Evolutionary conservation across 2,113 vertebrate species (phyloP), one percentile per base, ranked within the genome.

Genomic region (Pseudolaguvia tuberculata): DNA sequence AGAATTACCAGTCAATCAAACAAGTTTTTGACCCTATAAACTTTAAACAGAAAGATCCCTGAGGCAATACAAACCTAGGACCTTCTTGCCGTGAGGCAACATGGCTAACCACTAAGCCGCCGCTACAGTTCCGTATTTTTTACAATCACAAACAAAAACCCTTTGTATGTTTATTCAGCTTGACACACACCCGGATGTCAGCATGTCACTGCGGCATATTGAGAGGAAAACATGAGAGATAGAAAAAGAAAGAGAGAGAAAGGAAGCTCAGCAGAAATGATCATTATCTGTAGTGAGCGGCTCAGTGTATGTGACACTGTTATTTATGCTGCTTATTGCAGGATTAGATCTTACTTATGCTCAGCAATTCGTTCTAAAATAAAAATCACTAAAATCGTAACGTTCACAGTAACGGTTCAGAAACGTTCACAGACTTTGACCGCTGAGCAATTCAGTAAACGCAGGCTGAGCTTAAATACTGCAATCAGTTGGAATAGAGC

Each of bases 231-330:
- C 45, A 51, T 55, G 61, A 39, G 59, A 42, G 25, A 39, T 45
- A 75, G 6, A 75, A 48, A 10, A 4, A 7, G 55, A 21, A 27
- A 42, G 52, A 70, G 69, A 67, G 7, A 78, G 55, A 35, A 42
- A 50, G 69, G 52, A n/a, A 57, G 51, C 52, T 56, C 2, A 4
- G 31, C 4, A 4, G 31, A 48, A 50, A 67, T 81, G 59, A 70
- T 74, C 53, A 81, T 78, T 71, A 81, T 25, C 65, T 71, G 67
- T 58, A 73, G 70, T 65, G 53, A 78, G 52, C 42, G 55, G 45
- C 63, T 68, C 63, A 2, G 47, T 73, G 29, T 73, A 17, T 25
- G 39, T 56, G 74, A 55, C 55, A 63, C 66, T 77, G 73, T 80
- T 77, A 70, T 65, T 56, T 23, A 56, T 68, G 45, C 51, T 21